phyloP scores from a whole-genome alignment of 1,140 invertebrate genomes.

The Dreissena polymorpha region DNA sequence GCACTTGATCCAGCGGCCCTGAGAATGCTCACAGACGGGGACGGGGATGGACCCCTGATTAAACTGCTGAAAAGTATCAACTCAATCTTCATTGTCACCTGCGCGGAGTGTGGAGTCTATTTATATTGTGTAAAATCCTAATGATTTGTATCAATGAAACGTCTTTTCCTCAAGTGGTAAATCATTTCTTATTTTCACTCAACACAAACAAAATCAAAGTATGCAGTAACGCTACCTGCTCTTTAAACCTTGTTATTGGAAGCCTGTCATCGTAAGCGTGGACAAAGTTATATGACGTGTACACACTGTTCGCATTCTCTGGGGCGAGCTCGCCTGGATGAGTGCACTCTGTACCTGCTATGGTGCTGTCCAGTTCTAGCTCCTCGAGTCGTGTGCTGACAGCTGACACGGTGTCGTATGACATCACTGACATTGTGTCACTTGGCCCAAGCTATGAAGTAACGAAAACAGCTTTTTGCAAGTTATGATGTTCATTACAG shows the following conservation, averaged over 20 bases:
- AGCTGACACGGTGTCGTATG: constrained; percentile 32
- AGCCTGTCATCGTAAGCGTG: constrained; percentile 67
- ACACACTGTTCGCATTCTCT: constrained; percentile 71
- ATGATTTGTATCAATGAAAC: no score
- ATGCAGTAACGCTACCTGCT: constrained; percentile 64
- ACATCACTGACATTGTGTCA: constrained; percentile 9
- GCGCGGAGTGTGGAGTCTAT: no score
- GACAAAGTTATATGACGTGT: constrained; percentile 73
- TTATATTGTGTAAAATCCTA: no score
- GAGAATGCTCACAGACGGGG: no score
- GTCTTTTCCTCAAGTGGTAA: no score
- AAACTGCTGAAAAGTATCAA: no score
- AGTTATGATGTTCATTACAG: background rate
- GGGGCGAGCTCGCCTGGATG: constrained; percentile 64
- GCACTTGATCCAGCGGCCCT: background rate
- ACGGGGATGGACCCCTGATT: no score
- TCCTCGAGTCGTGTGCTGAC: constrained; percentile 29
- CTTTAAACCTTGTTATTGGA: constrained; percentile 68
- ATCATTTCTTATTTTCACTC: no score
- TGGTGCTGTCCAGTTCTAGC: constrained; percentile 70
- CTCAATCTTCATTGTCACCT: no score
- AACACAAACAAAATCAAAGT: no score
- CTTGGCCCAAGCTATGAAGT: background rate
- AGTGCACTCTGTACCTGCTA: constrained; percentile 57
- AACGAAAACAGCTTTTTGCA: background rate